These are phyloP conservation scores for Syngnathus rostellatus DNA, from an alignment of 2,797 vertebrate genomes.

Conservation along the genomic window DNA sequence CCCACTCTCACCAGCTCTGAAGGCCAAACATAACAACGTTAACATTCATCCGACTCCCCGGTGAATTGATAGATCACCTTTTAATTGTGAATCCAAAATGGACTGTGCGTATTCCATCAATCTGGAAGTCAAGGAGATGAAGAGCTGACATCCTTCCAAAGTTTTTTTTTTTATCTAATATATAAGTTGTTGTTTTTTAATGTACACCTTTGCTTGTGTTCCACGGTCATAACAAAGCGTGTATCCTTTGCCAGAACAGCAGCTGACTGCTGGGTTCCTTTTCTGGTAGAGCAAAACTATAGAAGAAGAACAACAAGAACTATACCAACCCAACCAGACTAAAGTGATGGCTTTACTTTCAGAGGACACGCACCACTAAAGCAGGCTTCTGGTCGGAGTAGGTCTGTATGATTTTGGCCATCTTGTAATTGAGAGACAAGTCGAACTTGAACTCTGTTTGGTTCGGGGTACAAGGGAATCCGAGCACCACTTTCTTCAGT, in stretches of 20 bases:
- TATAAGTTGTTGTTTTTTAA: not conserved
- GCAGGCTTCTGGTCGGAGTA: conserved; percentile 91
- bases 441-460: conserved; percentile 97
- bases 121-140: conserved; percentile 52
- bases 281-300: conserved; percentile 96
- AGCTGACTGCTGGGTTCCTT: conserved; percentile 92
- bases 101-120: conserved; percentile 80
- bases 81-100: conserved; percentile 83
- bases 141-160: not conserved
- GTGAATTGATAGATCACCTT: conserved; percentile 68
- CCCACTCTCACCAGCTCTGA: conserved; percentile 72
- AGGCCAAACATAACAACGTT: not conserved
- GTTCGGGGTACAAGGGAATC: conserved; percentile 80
- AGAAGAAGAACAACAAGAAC: conserved; percentile 13
- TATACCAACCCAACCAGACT: too few species aligned
- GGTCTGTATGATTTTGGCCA: conserved; percentile 84
- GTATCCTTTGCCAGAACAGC: conserved; percentile 86
- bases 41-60: not conserved
- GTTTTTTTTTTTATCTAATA: not conserved
- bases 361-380: conserved; percentile 75
- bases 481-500: conserved; percentile 89
- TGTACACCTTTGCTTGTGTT: conserved; percentile 85
- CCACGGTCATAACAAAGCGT: conserved; percentile 79
- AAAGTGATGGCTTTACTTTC: not conserved
- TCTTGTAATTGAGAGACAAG: conserved; percentile 91